A percentile compares a stretch with the other conserved stretches of the same genome.
Evolutionary conservation across 2,797 vertebrate species (phyloP).

Genomic region (Prionace glauca): DNA sequence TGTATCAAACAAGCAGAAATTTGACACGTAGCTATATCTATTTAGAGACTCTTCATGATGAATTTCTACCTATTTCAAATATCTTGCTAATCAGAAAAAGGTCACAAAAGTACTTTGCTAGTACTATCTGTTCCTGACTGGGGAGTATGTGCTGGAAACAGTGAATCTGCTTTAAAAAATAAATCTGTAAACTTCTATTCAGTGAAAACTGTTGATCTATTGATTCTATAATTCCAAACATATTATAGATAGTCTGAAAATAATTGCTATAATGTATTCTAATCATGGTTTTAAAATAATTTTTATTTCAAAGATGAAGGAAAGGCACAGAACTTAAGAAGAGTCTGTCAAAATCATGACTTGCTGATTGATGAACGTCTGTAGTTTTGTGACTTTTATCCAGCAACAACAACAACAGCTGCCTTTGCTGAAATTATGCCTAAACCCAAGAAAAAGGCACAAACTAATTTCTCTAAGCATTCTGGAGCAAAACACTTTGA

Average conservation of each 20-base stretch:
- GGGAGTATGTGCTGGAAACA: background rate
- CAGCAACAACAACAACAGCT: background rate
- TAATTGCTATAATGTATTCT: background rate
- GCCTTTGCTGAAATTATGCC: background rate
- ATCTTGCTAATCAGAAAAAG: background rate
- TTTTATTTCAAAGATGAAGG: background rate
- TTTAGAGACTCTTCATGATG: background rate
- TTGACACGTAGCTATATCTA: background rate
- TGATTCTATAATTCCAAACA: background rate
- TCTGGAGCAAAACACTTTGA: background rate
- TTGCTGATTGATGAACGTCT: slow-evolving; percentile 14
- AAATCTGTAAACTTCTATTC: background rate
- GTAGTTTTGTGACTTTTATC: background rate
- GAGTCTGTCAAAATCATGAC: background rate
- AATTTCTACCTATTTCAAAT: background rate
- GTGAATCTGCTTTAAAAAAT: background rate
- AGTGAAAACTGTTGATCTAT: background rate
- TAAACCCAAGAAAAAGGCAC: background rate
- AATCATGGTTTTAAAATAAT: background rate
- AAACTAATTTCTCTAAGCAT: slow-evolving; percentile 2
- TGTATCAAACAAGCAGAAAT: background rate
- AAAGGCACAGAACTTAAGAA: background rate
- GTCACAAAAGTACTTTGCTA: background rate
- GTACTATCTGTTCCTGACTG: background rate
- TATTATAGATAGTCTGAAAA: background rate